These are phyloP conservation scores for Propithecus deckenii DNA, from an alignment of 2,797 vertebrate species.

Conservation along the genomic window DNA sequence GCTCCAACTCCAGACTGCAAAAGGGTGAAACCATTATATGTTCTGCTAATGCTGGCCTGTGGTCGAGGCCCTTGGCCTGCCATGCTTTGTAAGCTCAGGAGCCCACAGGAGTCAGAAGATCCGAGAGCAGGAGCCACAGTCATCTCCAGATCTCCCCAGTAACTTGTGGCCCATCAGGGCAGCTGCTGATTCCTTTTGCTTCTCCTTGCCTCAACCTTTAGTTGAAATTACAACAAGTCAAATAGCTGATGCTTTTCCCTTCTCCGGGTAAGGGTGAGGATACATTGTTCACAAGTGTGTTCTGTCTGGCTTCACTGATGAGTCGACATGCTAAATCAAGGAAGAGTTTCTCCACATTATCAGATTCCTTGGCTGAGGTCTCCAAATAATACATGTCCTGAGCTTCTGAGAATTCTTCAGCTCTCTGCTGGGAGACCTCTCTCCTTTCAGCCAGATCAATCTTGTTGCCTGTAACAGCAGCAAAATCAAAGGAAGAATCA, in stretches of 20 bases:
- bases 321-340: constrained; percentile 97
- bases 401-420: constrained; percentile 95
- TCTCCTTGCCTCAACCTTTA: constrained; percentile 81
- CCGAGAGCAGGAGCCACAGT: constrained; percentile 81
- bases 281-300: constrained; percentile 98
- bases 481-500: constrained; percentile 46
- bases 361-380: constrained; percentile 98
- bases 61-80: constrained; percentile 79
- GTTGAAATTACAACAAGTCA: constrained; percentile 99
- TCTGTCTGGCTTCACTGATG: constrained; percentile 97
- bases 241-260: constrained; percentile 98
- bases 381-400: constrained; percentile 99
- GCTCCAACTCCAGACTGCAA: constrained; percentile 75
- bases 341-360: constrained; percentile 99
- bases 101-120: constrained; percentile 81
- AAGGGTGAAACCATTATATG: constrained; percentile 68
- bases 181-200: constrained; percentile 53
- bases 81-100: constrained; percentile 81
- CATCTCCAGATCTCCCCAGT: constrained; percentile 65
- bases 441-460: constrained; percentile 97
- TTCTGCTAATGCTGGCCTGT: constrained; percentile 78
- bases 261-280: constrained; percentile 96
- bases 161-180: constrained; percentile 66
- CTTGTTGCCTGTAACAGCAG: constrained; percentile 93
- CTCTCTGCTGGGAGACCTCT: constrained; percentile 96